Base-by-base conservation (phyloP, 2,113 vertebrate genomes). In the Corythornis cristatus region DNA sequence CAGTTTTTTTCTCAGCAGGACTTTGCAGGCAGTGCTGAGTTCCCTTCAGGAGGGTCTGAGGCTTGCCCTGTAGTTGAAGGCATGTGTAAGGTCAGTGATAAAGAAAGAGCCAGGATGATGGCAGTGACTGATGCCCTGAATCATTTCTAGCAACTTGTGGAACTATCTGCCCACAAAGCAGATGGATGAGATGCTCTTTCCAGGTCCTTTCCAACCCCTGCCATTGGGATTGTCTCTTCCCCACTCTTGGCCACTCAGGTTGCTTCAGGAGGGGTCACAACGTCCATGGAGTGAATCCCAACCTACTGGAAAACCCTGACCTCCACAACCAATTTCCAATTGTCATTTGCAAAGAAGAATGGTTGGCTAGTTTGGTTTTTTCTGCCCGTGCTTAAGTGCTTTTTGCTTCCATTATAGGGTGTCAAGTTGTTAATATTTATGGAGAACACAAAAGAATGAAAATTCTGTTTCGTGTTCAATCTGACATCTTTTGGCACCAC, bases 391-490 rank as follows among this genome's bases (percentile, higher is more conserved):
- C 87, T 85, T 94, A 87, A 94, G 94, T 93, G 94, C 91, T 22
- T 91, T 96, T 96, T 96, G 79, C 89, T 88, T 89, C 93, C 89
- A 96, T 96, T 96, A 95, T 18, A 65, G 82, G 93, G 94, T 96
- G 93, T 96, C 96, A 96, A 95, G 85, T 94, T 95, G 93, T 91
- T 96, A 96, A 91, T 96, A 96, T 94, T 94, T 95, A 95, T 95
- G 93, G 95, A 83, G 82, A 57, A 80, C 45, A 93, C 91, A 96
- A 95, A 96, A 96, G 95, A 95, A 95, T 90, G 86, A 96, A 86
- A 94, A 95, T 92, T 86, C 95, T 96, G 93, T 81, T 95, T 95
- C 58, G 90, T 96, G 93, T 96, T 95, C 95, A 94, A 68, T 96
- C 92, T 95, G 88, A 95, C 95, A 93, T 96, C 93, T 95, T 94